Evolutionary conservation across 1,140 invertebrate genomes (phyloP), one percentile per base, ranked within the genome.

Genomic region (Magallana gigas): DNA sequence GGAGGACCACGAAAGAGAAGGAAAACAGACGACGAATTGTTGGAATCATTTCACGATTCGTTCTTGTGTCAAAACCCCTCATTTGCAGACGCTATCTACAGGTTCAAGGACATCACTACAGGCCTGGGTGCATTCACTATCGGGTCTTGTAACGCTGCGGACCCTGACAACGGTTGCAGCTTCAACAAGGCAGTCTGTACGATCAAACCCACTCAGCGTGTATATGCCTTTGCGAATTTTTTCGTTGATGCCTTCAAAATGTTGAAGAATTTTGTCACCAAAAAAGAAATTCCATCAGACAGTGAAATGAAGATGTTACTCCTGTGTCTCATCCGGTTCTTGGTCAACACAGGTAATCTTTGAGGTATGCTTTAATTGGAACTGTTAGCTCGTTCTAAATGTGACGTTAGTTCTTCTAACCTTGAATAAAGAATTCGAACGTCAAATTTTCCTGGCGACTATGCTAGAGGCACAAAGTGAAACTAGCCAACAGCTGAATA

Each of bases 121-220:
- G 83, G 16, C 14, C 23, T 84, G 7, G 83, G 83, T 5, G 83
- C 83, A 56, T 84, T n/a, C 18, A 58, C 59, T 9, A 84, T 84
- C 14, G 83, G 83, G 60, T 84, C 83, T 8, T 60, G 83, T 29
- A 84, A 84, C 48, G 57, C 83, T 16, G 83, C 83, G 12, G 83
- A 84, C 23, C 83, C 83, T 5, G 83, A 59, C 83, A 58, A 84
- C 5, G 36, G 36, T 4, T 48, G 36, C 36, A 48, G 36, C 58
- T 84, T 84, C 58, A 84, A 14, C 59, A 84, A 84, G 83, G 83
- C 83, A 84, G 83, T 6, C 11, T 84, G 83, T 59, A 59, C 83
- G 5, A 8, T 84, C 16, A 84, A 36, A 60, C 83, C 83, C 6
- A 84, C 83, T 4, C 12, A 84, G 7, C 23, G 16, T 16, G 60